phyloP scores from a whole-genome alignment of 1,140 invertebrate species.

The Brachionus rubens region DNA sequence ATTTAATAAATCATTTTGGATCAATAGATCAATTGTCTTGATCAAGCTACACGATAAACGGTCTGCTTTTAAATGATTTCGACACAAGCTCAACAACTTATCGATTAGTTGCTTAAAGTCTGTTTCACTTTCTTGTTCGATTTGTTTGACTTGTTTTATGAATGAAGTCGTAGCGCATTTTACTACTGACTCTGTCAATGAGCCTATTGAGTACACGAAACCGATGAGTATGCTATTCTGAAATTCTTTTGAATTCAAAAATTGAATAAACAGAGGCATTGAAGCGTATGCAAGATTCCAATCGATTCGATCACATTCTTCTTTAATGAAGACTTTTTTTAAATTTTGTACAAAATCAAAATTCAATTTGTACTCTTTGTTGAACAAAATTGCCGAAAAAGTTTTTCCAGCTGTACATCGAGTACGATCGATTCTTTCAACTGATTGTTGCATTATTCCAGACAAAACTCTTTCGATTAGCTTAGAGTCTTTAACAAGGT shows the following conservation, averaged over 20 bases:
- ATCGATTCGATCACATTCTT: slow-evolving; percentile 20
- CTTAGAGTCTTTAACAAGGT: slow-evolving; percentile 37
- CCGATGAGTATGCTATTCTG: slow-evolving; percentile 16
- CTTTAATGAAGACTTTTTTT: background rate
- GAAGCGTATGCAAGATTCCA: slow-evolving; percentile 31
- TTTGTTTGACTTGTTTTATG: slow-evolving; percentile 10
- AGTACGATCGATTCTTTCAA: slow-evolving; percentile 88
- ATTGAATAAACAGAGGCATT: slow-evolving; percentile 24
- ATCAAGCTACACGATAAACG: slow-evolving; percentile 18
- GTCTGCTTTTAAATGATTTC: background rate
- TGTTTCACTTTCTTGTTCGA: background rate
- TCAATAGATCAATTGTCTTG: slow-evolving; percentile 33
- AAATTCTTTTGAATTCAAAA: background rate
- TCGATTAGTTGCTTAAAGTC: background rate
- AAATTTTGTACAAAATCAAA: background rate
- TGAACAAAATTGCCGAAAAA: slow-evolving; percentile 67
- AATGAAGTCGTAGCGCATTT: slow-evolving; percentile 16
- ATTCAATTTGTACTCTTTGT: background rate
- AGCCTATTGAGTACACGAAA: slow-evolving; percentile 31
- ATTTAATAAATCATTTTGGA: slow-evolving; percentile 33
- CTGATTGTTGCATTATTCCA: slow-evolving; percentile 77
- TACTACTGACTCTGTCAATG: slow-evolving; percentile 31
- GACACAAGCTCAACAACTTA: background rate
- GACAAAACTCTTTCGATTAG: slow-evolving; percentile 66
- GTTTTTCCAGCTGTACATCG: slow-evolving; percentile 76